Evolutionary conservation across 1,140 invertebrate species (phyloP).

Genomic region (Capitella teleta): DNA sequence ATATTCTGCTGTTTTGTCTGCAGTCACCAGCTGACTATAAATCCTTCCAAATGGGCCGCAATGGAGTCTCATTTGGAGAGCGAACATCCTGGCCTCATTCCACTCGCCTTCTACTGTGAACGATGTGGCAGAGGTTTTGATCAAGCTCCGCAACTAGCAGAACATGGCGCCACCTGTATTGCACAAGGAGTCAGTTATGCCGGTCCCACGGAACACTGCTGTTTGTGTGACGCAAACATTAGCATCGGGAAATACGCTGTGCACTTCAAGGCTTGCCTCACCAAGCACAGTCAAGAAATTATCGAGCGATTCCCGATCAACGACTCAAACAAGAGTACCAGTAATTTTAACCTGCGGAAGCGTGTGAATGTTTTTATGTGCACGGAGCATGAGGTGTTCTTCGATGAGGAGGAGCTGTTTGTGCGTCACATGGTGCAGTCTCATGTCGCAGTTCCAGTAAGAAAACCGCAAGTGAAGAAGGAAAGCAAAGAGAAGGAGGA

Average conservation of each 20-base stretch:
- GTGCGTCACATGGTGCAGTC: not conserved
- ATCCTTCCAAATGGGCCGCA: not conserved
- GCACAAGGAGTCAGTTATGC: not conserved
- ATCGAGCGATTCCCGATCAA: not conserved
- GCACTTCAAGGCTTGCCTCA: not conserved
- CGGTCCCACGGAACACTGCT: not conserved
- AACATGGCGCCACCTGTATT: not conserved
- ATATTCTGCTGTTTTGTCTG: constrained; percentile 1
- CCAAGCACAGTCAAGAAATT: not conserved
- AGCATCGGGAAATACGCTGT: not conserved
- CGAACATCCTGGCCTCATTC: constrained; percentile 1
- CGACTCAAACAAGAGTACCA: not conserved
- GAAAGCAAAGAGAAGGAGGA: not conserved
- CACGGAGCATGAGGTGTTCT: not conserved
- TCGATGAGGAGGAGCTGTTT: not conserved
- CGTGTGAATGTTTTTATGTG: not conserved
- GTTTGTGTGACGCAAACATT: not conserved
- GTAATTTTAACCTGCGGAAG: not conserved
- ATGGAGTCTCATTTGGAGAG: not conserved
- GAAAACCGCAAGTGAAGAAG: not conserved
- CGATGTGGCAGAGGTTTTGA: not conserved
- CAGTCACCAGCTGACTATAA: not conserved
- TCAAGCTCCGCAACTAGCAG: not conserved
- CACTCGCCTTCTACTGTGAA: not conserved
- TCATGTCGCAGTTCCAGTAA: not conserved